A percentile compares a stretch with the other conserved stretches of the same genome.
Evolutionary conservation across 2,113 vertebrate genomes (phyloP).

Genomic region (Oxygymnocypris stewartii): DNA sequence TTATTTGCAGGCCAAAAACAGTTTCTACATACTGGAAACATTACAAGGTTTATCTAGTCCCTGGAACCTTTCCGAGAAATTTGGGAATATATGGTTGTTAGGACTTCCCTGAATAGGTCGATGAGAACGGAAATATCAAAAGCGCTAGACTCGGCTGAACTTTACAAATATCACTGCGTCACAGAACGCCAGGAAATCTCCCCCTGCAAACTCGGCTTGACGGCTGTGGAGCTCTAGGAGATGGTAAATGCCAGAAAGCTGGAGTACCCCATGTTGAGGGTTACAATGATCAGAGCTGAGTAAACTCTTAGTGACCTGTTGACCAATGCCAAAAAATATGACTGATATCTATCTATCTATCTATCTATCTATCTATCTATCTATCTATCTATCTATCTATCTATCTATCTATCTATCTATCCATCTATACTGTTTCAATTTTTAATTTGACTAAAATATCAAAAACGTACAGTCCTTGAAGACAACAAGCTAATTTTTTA

Average conservation of each 20-base stretch:
- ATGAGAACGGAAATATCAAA: constrained; percentile 44
- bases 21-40: not conserved
- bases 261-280: constrained; percentile 18
- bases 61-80: not conserved
- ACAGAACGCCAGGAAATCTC: constrained; percentile 72
- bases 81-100: not conserved
- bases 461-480: not conserved
- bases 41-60: not conserved
- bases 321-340: constrained; percentile 3
- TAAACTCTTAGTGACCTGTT: constrained; percentile 42
- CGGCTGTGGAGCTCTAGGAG: constrained; percentile 39
- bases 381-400: too few relatives aligned
- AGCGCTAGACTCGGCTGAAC: constrained; percentile 66
- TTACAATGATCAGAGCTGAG: constrained; percentile 31
- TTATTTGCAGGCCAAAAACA: not conserved
- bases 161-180: constrained; percentile 75
- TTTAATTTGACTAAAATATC: not conserved
- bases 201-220: constrained; percentile 51
- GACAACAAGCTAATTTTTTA: not conserved
- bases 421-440: too few relatives aligned
- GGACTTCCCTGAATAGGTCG: constrained; percentile 26
- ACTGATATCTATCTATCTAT: not conserved
- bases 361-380: too few relatives aligned
- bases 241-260: constrained; percentile 49
- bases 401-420: too few relatives aligned